Conservation (phyloP, 92 coral and sea anemone species). For the Galaxea fascicularis region DNA sequence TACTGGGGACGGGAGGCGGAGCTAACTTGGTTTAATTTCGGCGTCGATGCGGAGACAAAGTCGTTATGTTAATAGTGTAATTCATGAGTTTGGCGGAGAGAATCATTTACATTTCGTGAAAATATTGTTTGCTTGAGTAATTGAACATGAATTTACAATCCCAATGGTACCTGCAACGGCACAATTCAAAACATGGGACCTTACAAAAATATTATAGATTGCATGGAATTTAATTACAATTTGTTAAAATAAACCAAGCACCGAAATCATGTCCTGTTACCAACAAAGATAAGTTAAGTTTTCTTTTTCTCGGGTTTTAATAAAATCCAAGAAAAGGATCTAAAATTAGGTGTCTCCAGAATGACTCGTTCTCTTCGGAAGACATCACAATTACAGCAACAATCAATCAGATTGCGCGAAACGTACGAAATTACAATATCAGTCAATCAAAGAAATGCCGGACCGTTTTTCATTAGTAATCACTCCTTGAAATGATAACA, state of each 20-base stretch:
- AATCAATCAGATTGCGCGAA: background rate
- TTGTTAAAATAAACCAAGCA: no score
- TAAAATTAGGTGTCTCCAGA: no score
- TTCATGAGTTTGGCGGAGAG: background rate
- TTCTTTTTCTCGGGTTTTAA: no score
- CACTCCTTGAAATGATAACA: background rate
- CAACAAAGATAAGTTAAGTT: no score
- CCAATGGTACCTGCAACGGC: background rate
- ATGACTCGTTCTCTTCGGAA: no score
- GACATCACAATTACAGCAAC: no score
- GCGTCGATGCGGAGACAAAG: slow-evolving; percentile 34
- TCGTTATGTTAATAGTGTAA: slow-evolving; percentile 8
- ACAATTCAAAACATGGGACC: background rate
- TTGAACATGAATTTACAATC: background rate
- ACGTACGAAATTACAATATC: slow-evolving; percentile 10
- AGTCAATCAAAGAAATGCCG: background rate
- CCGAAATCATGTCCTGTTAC: no score
- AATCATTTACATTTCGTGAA: slow-evolving; percentile 4
- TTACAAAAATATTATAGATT: background rate
- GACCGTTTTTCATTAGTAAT: background rate
- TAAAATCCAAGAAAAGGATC: no score
- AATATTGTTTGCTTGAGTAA: slow-evolving; percentile 16
- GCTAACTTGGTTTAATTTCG: slow-evolving; percentile 29
- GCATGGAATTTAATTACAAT: background rate
- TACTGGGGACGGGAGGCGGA: slow-evolving; percentile 6